Evolutionary conservation across 2,797 vertebrate genomes (phyloP), one percentile per base, ranked within the genome.

Genomic region (Oceanodroma leucorhoa): DNA sequence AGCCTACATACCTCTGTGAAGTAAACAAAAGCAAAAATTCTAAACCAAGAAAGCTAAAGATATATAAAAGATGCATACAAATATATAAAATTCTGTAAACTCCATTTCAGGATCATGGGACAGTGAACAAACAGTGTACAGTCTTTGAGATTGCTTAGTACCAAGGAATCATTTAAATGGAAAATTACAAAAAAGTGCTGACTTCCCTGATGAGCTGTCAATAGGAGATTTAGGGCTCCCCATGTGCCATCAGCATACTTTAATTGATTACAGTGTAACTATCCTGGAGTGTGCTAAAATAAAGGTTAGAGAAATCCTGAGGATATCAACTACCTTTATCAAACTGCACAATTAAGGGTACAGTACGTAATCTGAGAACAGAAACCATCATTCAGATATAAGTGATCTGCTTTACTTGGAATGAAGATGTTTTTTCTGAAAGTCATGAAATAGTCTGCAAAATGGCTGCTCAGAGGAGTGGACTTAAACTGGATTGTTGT

Each of bases 271-370:
- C 71, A 67, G 60, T 90, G 79, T 94, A 90, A 57, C 90, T 93
- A 55, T 95, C 96, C 84, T 80, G 62, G 90, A 95, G 86, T 94
- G 90, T 95, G 95, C 97, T 97, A 96, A 97, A 96, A 92, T 91
- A 97, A 98, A 98, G 97, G 97, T 97, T 97, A 98, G 83, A 92
- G 86, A 80, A 96, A 95, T 97, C 97, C 98, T 95, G 89, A 94
- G 97, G 97, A 97, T 89, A 98, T 95, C 96, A 73, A 83, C 92
- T 93, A 98, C 97, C 97, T 98, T 98, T 97, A 95, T 91, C 91
- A 96, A 97, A 94, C 60, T 71, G 90, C 69, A 78, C 95, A 94
- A 91, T 97, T 96, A 97, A 97, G 94, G 89, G 32, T 96, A 79
- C 84, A 96, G 96, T 94, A 89, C 88, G 76, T 95, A 96, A 96